Percentiles rank a stretch among this genome's conserved stretches.
Evolutionary conservation across 1,140 invertebrate genomes (phyloP).

Genomic region (Sitobion miscanthi): DNA sequence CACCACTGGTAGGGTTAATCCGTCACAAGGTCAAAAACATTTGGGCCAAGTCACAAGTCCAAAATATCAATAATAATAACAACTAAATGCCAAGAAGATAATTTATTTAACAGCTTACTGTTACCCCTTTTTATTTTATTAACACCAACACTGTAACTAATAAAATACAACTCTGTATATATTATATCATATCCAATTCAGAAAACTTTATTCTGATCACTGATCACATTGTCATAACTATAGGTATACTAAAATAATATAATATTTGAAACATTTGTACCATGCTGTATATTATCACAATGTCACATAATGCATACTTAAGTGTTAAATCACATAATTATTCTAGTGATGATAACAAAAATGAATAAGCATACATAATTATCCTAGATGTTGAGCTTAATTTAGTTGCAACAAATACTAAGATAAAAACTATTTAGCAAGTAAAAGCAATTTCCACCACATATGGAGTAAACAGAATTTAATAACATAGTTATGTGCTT

Average conservation of each 20-base stretch:
- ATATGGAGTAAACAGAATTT: neutral
- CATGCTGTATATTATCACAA: neutral
- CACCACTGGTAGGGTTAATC: neutral
- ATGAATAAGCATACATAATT: neutral
- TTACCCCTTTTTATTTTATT: neutral
- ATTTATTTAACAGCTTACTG: neutral
- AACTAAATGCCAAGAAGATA: neutral
- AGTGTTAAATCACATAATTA: neutral
- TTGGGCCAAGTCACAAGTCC: neutral
- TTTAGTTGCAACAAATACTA: neutral
- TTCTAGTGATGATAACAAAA: neutral
- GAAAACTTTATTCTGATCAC: neutral
- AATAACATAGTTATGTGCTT: neutral
- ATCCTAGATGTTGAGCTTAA: neutral
- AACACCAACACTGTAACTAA: neutral
- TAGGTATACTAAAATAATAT: neutral
- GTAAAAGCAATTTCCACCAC: neutral
- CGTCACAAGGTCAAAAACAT: neutral
- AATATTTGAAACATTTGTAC: neutral
- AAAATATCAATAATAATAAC: conserved; percentile 2
- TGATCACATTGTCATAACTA: neutral
- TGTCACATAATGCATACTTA: neutral
- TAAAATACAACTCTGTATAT: neutral
- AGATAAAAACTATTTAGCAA: neutral
- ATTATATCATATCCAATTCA: neutral